Base-by-base conservation (phyloP, 2,888 invertebrate species). In the Diploptera punctata region DNA sequence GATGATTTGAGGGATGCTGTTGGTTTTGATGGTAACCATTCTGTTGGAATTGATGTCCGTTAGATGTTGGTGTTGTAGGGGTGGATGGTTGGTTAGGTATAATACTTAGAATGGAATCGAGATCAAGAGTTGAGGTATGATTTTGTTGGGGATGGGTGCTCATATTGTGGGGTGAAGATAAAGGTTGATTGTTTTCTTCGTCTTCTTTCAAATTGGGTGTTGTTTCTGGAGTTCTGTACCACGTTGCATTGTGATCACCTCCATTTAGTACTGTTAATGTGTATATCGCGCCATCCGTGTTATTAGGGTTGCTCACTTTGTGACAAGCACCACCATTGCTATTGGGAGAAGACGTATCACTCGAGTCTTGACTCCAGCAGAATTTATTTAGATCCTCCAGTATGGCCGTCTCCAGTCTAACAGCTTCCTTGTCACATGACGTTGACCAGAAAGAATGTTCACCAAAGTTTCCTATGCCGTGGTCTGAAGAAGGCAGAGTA, bases 201-300 rank as follows among this genome's bases (percentile, higher is more conserved):
- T 70, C 70, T 16, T 61, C 49, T 44, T 70, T 70, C 13, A 62
- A 21, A 21, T 19, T 49, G 2, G 89, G 88, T 81, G 89, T 88
- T 24, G 89, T 18, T 9, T 68, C 71, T 9, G 73, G 91, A 85
- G 82, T 86, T 83, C 78, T 86, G 82, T 81, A 86, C 84, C 81
- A 86, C 75, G 73, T 52, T 79, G 83, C 54, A 74, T 79, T 81
- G 81, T 80, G 86, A 82, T 82, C 80, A 78, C 91, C 90, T 78
- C 92, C 92, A 83, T 94, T 94, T 80, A 95, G 88, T 81, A 94
- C 94, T 80, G 94, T 94, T 76, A 95, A 84, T 72, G 94, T 94
- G 82, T 94, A 94, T 80, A 94, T 94, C 81, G 91, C 90, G 77
- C 93, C 92, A 79, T 93, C 93, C n/a, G 91, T 91, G 79, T 90